These are phyloP conservation scores for Limnephilus rhombicus DNA, from an alignment of 2,888 invertebrate species.

Conservation along the genomic window DNA sequence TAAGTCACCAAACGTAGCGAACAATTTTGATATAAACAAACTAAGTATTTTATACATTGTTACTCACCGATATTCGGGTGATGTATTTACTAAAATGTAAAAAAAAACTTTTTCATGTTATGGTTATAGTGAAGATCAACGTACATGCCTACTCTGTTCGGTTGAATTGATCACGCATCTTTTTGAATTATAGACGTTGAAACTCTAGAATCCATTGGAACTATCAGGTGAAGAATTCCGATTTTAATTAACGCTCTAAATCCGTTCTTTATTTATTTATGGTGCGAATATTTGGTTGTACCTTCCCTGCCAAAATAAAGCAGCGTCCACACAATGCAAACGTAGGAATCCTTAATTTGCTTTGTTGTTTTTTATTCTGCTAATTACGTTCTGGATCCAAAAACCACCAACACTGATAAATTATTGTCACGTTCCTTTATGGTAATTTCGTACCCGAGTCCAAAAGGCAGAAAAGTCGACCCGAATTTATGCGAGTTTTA, in stretches of 20 bases:
- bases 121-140: too few species aligned
- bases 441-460: conserved; percentile 34
- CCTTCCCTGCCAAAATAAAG: background rate
- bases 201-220: background rate
- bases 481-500: conserved; percentile 32
- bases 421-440: conserved; percentile 34
- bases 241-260: conserved; percentile 22
- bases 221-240: background rate
- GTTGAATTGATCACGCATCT: background rate
- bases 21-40: too few species aligned
- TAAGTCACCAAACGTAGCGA: too few species aligned
- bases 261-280: conserved; percentile 4
- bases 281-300: background rate
- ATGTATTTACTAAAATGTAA: too few species aligned
- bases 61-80: too few species aligned
- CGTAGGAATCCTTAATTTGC: conserved; percentile 55
- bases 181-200: background rate
- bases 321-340: conserved; percentile 30
- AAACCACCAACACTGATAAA: conserved; percentile 24
- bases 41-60: too few species aligned
- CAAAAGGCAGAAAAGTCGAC: conserved; percentile 41
- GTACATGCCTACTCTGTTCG: too few species aligned
- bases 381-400: conserved; percentile 41
- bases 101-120: too few species aligned
- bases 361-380: conserved; percentile 56